Conservation (phyloP, 2,113 vertebrate species). For the Varanus salvator region DNA sequence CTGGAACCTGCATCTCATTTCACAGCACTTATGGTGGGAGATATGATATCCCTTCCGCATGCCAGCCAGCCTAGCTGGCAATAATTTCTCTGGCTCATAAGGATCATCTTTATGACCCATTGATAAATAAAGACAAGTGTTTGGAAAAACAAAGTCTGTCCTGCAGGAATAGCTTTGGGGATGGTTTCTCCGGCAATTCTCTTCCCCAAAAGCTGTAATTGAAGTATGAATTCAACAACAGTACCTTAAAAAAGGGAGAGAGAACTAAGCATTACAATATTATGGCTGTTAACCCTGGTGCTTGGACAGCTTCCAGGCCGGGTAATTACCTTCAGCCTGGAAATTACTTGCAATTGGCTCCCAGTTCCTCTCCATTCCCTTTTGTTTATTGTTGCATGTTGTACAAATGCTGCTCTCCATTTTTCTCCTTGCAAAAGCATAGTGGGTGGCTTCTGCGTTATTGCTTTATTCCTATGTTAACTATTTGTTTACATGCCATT, state of each 20-base stretch:
- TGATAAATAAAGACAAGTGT: not conserved
- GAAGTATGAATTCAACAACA: constrained; percentile 1
- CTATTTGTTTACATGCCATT: not conserved
- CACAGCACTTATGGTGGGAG: not conserved
- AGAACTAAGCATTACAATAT: constrained; percentile 9
- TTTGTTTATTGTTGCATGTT: not conserved
- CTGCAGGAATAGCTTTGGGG: not conserved
- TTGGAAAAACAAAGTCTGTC: not conserved
- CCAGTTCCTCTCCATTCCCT: not conserved
- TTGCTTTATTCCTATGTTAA: not conserved
- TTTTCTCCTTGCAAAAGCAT: not conserved
- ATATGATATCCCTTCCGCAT: not conserved
- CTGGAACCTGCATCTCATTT: not conserved
- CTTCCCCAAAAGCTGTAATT: not conserved
- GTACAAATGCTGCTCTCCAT: not conserved
- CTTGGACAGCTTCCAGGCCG: constrained; percentile 23
- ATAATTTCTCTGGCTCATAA: not conserved
- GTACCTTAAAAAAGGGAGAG: not conserved
- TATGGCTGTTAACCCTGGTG: constrained; percentile 9
- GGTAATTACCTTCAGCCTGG: constrained; percentile 23
- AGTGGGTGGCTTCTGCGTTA: not conserved
- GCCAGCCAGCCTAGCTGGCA: not conserved
- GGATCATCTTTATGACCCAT: not conserved
- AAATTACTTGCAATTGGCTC: constrained; percentile 12
- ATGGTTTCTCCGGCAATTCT: not conserved